Base-by-base conservation (phyloP, 2,888 invertebrate genomes). In the Apodemia zela region DNA sequence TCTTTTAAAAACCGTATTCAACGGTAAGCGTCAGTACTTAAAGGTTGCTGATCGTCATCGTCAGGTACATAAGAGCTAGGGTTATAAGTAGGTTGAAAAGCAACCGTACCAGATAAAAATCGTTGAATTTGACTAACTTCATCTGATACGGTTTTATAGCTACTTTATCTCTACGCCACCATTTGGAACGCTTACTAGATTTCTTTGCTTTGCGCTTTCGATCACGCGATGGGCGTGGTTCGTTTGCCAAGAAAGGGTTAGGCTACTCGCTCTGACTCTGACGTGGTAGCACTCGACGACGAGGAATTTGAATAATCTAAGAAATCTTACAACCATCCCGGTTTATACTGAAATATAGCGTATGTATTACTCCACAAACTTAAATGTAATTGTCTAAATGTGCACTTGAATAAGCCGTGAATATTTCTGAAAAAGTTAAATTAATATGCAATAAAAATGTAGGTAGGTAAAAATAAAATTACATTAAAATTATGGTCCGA, bases 1-100 rank as follows among this genome's bases (percentile, higher is more conserved):
- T 54, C 51, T 25, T 54, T 54, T 18, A n/a, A 54, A 25, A 18
- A 54, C 21, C 5, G 51, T 54, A 54, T 54, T 54, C 11, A 54
- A 25, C 13, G 51, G 51, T 25, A 54, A 51, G n/a, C n/a, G n/a
- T n/a, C n/a, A n/a, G n/a, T n/a, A n/a, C n/a, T n/a, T n/a, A n/a
- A n/a, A n/a, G n/a, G n/a, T n/a, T n/a, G n/a, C n/a, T n/a, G n/a
- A n/a, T n/a, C n/a, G n/a, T n/a, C n/a, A n/a, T n/a, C n/a, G n/a
- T n/a, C n/a, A n/a, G n/a, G n/a, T n/a, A n/a, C n/a, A n/a, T n/a
- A n/a, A n/a, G n/a, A n/a, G n/a, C n/a, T n/a, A n/a, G n/a, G n/a
- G n/a, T n/a, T n/a, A n/a, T n/a, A n/a, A n/a, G n/a, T n/a, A n/a
- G n/a, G n/a, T n/a, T n/a, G n/a, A n/a, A n/a, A n/a, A n/a, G n/a